Percentiles rank a stretch among this genome's conserved stretches.
Evolutionary conservation across 1,140 invertebrate species (phyloP).

Genomic region (Parapsyche elsis): DNA sequence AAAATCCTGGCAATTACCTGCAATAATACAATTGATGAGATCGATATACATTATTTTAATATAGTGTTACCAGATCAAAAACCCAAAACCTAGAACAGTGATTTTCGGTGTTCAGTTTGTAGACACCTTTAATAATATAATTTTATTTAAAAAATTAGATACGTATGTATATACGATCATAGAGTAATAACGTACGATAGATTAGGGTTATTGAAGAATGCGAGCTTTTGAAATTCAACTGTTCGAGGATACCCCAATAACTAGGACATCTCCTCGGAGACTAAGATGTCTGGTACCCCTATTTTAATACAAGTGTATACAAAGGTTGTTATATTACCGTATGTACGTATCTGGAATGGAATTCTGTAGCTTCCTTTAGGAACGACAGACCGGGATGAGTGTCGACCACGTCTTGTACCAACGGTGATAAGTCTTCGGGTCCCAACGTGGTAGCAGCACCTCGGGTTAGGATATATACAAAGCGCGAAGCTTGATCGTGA

Average conservation of each 20-base stretch:
- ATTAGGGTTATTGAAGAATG: too few species aligned
- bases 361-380: slow-evolving; percentile 96
- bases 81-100: too few species aligned
- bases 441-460: slow-evolving; percentile 74
- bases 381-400: slow-evolving; percentile 98
- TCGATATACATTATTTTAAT: not conserved
- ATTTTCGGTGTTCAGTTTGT: too few species aligned
- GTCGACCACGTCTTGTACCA: slow-evolving; percentile 98
- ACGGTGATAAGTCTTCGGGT: slow-evolving; percentile 90
- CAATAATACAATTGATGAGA: slow-evolving; percentile 55
- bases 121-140: too few species aligned
- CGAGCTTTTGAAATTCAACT: too few species aligned
- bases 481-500: slow-evolving; percentile 91
- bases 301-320: slow-evolving; percentile 5
- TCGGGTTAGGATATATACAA: slow-evolving; percentile 85
- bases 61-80: not conserved
- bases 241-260: too few species aligned
- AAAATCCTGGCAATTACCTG: slow-evolving; percentile 97
- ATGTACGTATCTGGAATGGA: slow-evolving; percentile 98
- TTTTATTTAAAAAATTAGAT: not conserved
- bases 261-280: too few species aligned
- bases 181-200: too few species aligned
- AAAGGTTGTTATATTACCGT: slow-evolving; percentile 72
- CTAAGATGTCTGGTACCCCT: too few species aligned
- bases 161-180: not conserved